Conservation (phyloP, 2,797 vertebrate genomes). For the Esox lucius region DNA sequence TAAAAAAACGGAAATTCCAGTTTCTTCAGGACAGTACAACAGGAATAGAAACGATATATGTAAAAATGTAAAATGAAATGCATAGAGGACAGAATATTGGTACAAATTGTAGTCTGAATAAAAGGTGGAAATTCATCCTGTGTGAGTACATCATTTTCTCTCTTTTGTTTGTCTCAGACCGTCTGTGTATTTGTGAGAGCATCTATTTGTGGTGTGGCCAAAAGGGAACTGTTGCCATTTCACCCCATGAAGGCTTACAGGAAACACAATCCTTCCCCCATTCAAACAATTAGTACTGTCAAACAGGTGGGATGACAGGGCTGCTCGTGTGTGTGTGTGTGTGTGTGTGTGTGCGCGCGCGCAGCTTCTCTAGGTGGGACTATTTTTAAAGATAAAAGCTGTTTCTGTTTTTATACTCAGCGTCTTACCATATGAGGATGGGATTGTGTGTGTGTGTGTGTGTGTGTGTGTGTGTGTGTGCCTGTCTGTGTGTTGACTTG, state of each 20-base stretch:
- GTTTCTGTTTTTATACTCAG: background rate
- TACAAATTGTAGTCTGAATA: no score
- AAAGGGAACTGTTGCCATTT: conserved; percentile 31
- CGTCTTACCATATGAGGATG: background rate
- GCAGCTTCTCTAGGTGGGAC: background rate
- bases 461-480: background rate
- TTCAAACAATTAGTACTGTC: conserved; percentile 29
- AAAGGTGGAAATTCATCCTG: no score
- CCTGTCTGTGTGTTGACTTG: background rate
- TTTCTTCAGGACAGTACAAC: no score
- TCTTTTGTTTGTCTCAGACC: no score
- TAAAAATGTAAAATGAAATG: no score
- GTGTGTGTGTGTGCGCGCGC: background rate
- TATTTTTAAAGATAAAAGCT: background rate
- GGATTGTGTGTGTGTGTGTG: conserved; percentile 9
- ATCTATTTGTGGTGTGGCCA: background rate
- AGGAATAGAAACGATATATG: no score
- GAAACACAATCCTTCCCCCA: conserved; percentile 17
- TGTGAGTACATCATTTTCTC: background rate
- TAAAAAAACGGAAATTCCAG: no score
- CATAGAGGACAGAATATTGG: no score
- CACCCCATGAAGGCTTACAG: conserved; percentile 16
- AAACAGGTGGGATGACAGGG: conserved; percentile 38
- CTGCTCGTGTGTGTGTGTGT: background rate
- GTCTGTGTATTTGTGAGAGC: conserved; percentile 7